phyloP scores from a whole-genome alignment of 2,797 vertebrate genomes.

The Mormyrops attenuatus region DNA sequence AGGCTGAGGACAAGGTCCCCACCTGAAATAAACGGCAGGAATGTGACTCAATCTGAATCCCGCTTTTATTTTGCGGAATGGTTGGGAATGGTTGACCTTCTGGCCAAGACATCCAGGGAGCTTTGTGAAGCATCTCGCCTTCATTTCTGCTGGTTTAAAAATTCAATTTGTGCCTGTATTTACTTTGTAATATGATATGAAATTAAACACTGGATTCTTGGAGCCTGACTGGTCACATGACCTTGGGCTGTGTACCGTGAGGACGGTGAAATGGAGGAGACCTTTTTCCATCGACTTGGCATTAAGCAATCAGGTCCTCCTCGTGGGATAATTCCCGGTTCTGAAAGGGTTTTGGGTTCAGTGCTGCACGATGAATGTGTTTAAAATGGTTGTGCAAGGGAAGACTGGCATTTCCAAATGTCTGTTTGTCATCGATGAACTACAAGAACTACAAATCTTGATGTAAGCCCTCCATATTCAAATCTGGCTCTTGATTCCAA shows the following conservation, averaged over 20 bases:
- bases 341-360: slow-evolving; percentile 1
- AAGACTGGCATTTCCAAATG: neutral
- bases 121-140: neutral
- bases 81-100: neutral
- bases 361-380: neutral
- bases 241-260: slow-evolving; percentile 42
- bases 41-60: neutral
- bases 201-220: slow-evolving; percentile 38
- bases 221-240: slow-evolving; percentile 48
- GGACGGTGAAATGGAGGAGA: slow-evolving; percentile 48
- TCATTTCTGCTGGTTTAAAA: neutral
- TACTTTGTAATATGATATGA: slow-evolving; percentile 30
- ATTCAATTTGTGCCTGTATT: neutral
- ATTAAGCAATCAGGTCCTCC: slow-evolving; percentile 38
- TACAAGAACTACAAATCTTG: neutral
- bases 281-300: slow-evolving; percentile 31
- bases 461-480: no score
- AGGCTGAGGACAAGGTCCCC: neutral
- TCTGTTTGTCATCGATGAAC: neutral
- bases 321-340: slow-evolving; percentile 25
- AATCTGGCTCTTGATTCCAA: no score
- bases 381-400: neutral
- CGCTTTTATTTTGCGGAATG: neutral
- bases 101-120: neutral
- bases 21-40: neutral